Evolutionary conservation across 1,140 invertebrate genomes (phyloP).

Genomic region (Drosophila bocki): DNA sequence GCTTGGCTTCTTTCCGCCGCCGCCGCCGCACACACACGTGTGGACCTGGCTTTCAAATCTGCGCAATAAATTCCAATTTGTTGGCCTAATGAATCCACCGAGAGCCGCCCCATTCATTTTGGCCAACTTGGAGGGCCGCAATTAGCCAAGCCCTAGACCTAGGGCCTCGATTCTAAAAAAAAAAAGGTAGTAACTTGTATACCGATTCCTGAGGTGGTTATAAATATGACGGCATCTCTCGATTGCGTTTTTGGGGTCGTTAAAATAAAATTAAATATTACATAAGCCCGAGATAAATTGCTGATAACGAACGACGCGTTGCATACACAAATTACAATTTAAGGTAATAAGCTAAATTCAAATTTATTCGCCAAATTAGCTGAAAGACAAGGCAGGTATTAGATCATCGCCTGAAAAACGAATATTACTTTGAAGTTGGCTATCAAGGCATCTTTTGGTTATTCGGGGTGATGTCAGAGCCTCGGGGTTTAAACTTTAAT

Average conservation of each 20-base stretch:
- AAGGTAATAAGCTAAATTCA: constrained; percentile 31
- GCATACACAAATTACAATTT: constrained; percentile 39
- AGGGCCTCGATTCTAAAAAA: constrained; percentile 9
- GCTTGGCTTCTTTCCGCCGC: constrained; percentile 32
- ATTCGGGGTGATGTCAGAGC: constrained; percentile 29
- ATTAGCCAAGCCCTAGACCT: constrained; percentile 53
- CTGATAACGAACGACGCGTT: constrained; percentile 31
- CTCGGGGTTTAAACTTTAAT: neutral
- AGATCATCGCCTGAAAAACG: constrained; percentile 20
- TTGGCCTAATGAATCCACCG: constrained; percentile 74
- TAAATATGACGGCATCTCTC: constrained; percentile 43
- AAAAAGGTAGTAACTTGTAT: constrained; percentile 3
- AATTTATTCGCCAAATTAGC: constrained; percentile 43
- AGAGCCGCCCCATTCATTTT: constrained; percentile 72
- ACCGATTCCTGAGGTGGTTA: constrained; percentile 6
- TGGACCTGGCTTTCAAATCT: constrained; percentile 69
- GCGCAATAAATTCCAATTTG: constrained; percentile 79
- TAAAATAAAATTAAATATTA: constrained; percentile 45
- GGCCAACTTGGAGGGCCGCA: constrained; percentile 53
- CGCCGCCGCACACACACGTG: constrained; percentile 60
- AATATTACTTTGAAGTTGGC: constrained; percentile 3
- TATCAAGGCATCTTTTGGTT: constrained; percentile 16
- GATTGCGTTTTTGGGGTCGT: constrained; percentile 20
- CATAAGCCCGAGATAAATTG: constrained; percentile 40
- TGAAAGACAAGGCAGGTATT: constrained; percentile 26